Conservation (phyloP, 2,888 invertebrate species). For the Trichogramma dendrolimi region DNA sequence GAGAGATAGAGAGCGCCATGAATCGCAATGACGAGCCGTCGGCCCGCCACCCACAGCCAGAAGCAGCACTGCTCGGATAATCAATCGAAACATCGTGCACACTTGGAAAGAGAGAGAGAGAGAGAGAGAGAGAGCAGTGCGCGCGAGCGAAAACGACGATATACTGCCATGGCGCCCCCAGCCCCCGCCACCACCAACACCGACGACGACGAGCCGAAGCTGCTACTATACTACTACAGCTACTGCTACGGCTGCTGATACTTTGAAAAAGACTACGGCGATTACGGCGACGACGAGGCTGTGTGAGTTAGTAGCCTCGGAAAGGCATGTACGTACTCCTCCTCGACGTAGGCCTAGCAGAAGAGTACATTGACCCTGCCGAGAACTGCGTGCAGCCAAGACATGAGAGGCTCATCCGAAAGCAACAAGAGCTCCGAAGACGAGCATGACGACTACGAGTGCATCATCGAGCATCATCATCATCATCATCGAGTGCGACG, state of each 20-base stretch:
- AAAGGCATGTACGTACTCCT: background rate
- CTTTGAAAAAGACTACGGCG: background rate
- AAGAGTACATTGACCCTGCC: too few relatives aligned
- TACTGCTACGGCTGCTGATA: too few relatives aligned
- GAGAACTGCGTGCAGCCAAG: too few relatives aligned
- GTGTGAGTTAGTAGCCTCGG: too few relatives aligned
- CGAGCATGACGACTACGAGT: too few relatives aligned
- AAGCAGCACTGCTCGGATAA: conserved; percentile 45
- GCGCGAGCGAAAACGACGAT: too few relatives aligned
- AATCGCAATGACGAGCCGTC: conserved; percentile 51
- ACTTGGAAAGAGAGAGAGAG: background rate
- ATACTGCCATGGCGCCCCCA: conserved; percentile 18
- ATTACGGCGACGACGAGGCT: background rate
- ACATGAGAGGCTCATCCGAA: too few relatives aligned
- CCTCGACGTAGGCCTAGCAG: background rate
- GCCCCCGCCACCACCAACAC: background rate
- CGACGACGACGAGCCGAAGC: background rate
- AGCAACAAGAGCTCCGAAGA: too few relatives aligned
- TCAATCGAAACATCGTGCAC: conserved; percentile 50
- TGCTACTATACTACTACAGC: too few relatives aligned
- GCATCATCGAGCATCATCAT: too few relatives aligned
- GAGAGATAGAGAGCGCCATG: conserved; percentile 39
- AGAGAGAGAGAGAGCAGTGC: conserved; percentile 5
- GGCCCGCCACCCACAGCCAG: conserved; percentile 44
- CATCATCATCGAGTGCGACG: too few relatives aligned